A percentile compares a stretch with the other conserved stretches of the same genome.
These are phyloP conservation scores for Phoenicopterus ruber DNA, from an alignment of 2,113 vertebrate species.

Conservation along the genomic window DNA sequence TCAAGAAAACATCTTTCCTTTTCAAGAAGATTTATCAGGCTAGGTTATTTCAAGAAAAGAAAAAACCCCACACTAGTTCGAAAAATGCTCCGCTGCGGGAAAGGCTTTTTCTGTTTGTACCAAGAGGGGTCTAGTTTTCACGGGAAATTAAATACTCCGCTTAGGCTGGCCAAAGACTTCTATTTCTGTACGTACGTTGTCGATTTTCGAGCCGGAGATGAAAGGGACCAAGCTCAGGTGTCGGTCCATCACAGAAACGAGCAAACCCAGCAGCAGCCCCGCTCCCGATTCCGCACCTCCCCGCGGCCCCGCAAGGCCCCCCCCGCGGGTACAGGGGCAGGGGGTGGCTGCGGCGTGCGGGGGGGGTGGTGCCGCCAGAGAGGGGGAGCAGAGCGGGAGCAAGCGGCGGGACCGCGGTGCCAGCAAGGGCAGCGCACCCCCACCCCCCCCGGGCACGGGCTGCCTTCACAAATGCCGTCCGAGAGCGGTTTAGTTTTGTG, in stretches of 20 bases:
- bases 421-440: background rate
- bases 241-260: background rate
- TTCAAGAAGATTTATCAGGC: background rate
- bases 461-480: fast-evolving
- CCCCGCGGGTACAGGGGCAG: background rate
- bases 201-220: background rate
- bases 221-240: background rate
- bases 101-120: background rate
- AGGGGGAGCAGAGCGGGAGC: background rate
- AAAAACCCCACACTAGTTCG: background rate
- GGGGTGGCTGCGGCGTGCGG: background rate
- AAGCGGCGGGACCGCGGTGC: background rate
- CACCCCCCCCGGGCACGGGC: background rate
- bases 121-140: background rate
- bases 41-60: background rate
- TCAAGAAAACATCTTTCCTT: background rate
- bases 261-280: background rate
- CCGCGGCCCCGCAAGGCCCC: too few species aligned
- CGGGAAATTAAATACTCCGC: background rate
- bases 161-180: background rate
- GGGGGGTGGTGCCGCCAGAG: background rate
- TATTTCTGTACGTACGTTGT: too few species aligned
- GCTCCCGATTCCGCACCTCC: background rate
- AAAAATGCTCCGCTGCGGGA: background rate
- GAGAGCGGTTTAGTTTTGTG: background rate